Evolutionary conservation across 2,888 invertebrate genomes (phyloP), one percentile per base, ranked within the genome.

Genomic region (Polylopha cassiicola): DNA sequence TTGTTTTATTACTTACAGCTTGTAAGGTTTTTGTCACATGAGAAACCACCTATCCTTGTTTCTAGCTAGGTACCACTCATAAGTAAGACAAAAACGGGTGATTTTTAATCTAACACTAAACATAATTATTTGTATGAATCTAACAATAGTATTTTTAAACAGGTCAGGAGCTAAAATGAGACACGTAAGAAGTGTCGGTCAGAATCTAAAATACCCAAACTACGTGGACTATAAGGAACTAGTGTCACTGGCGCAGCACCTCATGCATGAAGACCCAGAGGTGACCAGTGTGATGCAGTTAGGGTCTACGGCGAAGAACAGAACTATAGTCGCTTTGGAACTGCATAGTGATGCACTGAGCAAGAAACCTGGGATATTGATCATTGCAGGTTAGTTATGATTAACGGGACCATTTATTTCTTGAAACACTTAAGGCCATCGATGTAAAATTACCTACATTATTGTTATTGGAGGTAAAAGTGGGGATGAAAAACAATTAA

Each of bases 111-210:
- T 4, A 6, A 10, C 3, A 20, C 21, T 8, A 9, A 8, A 9
- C n/a, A 18, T 10, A 3, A 4, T 8, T 21, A 32, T 14, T 10
- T 4, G 10, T n/a, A 3, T 15, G 1, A 9, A 5, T 34, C 2
- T 26, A n/a, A n/a, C n/a, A n/a, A n/a, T n/a, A n/a, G 30, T 22
- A 24, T 7, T 32, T 21, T 39, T 27, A 26, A 54, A 36, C 46
- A 84, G 85, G 51, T 81, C 85, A 14, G 84, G 84, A 21, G 65
- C 77, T 3, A 80, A 78, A 55, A 58, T 73, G 48, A 65, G 77
- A 43, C 62, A 58, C 20, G 57, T 67, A 22, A 65, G 73, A 41
- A 71, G 65, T 39, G 37, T 47, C 7, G 59, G 54, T 8, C 44
- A 48, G 2, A 54, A 46, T 2, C 15, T 61, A 4, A 63, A 60